phyloP scores from a whole-genome alignment of 2,888 invertebrate genomes.

The Eupithecia centaureata region DNA sequence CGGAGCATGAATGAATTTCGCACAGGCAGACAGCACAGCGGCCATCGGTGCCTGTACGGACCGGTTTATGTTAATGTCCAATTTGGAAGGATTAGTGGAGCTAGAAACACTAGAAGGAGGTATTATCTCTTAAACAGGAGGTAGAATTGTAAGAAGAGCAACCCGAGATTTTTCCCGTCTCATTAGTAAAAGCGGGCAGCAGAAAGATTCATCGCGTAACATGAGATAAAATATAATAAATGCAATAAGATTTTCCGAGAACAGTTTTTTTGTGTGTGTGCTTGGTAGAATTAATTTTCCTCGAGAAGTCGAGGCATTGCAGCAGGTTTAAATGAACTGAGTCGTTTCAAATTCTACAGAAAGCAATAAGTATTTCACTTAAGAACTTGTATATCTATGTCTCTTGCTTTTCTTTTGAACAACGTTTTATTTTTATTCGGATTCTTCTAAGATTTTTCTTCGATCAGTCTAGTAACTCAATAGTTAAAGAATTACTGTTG shows the following conservation, averaged over 20 bases:
- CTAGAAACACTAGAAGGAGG: conserved; percentile 28
- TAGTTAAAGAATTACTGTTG: not conserved
- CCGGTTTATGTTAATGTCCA: conserved; percentile 50
- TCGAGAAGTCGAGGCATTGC: conserved; percentile 43
- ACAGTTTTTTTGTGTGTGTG: conserved; percentile 48
- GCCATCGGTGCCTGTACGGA: conserved; percentile 50
- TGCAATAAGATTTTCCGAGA: conserved; percentile 55
- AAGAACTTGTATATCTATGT: conserved; percentile 25
- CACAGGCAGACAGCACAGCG: conserved; percentile 52
- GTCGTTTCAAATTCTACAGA: conserved; percentile 42
- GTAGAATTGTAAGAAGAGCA: not conserved
- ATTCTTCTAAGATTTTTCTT: not conserved
- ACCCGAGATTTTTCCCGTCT: not conserved
- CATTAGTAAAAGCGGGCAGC: not conserved
- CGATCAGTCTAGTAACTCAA: not conserved
- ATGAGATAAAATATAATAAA: conserved; percentile 38
- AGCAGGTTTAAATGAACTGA: conserved; percentile 51
- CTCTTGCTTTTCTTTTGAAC: not conserved
- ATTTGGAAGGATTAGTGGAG: conserved; percentile 36
- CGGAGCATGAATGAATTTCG: conserved; percentile 71
- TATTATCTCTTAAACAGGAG: conserved; percentile 4
- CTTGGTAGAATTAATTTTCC: conserved; percentile 54
- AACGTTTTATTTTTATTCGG: not conserved
- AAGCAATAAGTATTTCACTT: conserved; percentile 40
- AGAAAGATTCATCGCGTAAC: conserved; percentile 9